Base-by-base conservation (phyloP, 2,888 invertebrate species). In the Myopa testacea region DNA sequence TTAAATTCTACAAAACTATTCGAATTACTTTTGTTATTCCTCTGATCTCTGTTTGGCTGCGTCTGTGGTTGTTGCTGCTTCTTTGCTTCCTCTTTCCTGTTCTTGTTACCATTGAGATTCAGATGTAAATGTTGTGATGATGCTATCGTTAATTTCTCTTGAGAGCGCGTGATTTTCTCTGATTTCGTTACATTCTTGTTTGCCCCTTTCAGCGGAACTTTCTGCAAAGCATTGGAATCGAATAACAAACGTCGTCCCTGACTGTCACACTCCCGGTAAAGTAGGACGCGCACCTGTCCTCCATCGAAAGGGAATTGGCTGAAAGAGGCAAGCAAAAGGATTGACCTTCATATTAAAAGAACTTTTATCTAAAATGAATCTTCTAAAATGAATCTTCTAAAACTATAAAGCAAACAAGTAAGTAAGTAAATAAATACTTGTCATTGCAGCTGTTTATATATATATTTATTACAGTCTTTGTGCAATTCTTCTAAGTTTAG, bases 211-310 rank as follows among this genome's bases (percentile, higher is more conserved):
- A 91, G 84, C 79, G 90, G 89, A 74, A 93, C 90, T 90, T 92
- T 92, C 86, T 93, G 91, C 84, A 93, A 90, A 19, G 94, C 92
- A 81, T 93, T 91, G 0, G 96, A 96, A 89, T 97, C 97, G 87
- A 96, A 97, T 75, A 97, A 91, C 58, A 97, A 90, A 84, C 94
- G 94, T 79, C 95, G 91, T 40, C 95, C 96, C 80, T 93, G 91
- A 89, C 93, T 93, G 87, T 96, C 96, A 88, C 95, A 95, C 91
- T 97, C 97, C 86, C 94, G 93, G 90, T 95, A 96, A 81, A 97
- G 91, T 85, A 97, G 91, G 84, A 97, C 91, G 83, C 96, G 92
- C 79, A 97, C 93, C 91, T 95, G 94, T 83, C 92, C 91, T 82
- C 91, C 91, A 85, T 92, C 92, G 90, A 94, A 93, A 84, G 92